phyloP scores from a whole-genome alignment of 2,797 vertebrate species.

The Philypnodon macrostomus region DNA sequence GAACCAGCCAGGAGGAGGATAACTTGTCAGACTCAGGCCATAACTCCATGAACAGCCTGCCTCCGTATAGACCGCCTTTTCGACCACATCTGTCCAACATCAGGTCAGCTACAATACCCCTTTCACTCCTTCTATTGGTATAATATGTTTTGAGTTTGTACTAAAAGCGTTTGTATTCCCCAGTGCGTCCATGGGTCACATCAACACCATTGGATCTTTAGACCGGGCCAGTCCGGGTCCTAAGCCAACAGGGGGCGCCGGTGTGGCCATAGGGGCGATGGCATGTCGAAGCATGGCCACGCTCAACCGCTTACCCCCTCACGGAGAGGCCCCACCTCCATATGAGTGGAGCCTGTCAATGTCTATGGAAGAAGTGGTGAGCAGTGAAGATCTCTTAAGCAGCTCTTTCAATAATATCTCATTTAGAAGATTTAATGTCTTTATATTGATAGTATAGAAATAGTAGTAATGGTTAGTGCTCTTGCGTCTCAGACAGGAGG shows the following conservation, averaged over 20 bases:
- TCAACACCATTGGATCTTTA: slow-evolving; percentile 92
- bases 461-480: too few relatives aligned
- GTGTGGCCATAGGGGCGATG: slow-evolving; percentile 70
- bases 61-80: slow-evolving; percentile 84
- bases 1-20: slow-evolving; percentile 83
- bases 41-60: slow-evolving; percentile 91
- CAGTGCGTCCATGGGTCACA: slow-evolving; percentile 93
- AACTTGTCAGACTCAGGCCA: slow-evolving; percentile 86
- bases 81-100: slow-evolving; percentile 85
- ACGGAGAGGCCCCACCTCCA: slow-evolving; percentile 84
- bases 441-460: too few relatives aligned
- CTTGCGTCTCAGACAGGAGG: too few relatives aligned
- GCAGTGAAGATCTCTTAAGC: slow-evolving; percentile 11
- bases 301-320: slow-evolving; percentile 83
- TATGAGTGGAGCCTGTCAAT: slow-evolving; percentile 90
- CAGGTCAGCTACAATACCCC: slow-evolving; percentile 59
- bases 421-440: too few relatives aligned
- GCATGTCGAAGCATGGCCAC: slow-evolving; percentile 86
- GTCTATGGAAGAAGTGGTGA: slow-evolving; percentile 86
- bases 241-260: slow-evolving; percentile 69
- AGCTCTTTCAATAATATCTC: too few relatives aligned
- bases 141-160: slow-evolving; percentile 16
- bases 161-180: background rate
- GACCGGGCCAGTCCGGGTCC: slow-evolving; percentile 78
- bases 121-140: slow-evolving; percentile 12